Conservation (phyloP, 2,797 vertebrate species). For the Urosaurus nigricauda region DNA sequence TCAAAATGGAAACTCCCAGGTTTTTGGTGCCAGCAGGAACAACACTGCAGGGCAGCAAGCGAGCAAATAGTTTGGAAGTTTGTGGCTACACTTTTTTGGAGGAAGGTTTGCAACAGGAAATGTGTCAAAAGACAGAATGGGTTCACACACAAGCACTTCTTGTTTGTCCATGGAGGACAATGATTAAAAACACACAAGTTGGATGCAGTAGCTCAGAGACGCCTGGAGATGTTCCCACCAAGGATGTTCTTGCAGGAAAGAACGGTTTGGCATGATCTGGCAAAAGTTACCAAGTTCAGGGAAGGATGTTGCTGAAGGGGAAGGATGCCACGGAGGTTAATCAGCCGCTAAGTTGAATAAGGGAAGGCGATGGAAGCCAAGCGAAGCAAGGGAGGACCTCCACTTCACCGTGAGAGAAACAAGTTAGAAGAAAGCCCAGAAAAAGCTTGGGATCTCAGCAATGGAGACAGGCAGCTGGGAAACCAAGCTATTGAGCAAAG, state of each 20-base stretch:
- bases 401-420: neutral
- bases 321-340: slow-evolving; percentile 24
- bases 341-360: slow-evolving; percentile 11
- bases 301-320: slow-evolving; percentile 47
- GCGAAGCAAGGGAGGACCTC: slow-evolving; percentile 4
- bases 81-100: slow-evolving; percentile 30
- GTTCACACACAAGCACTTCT: neutral
- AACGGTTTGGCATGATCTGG: slow-evolving; percentile 49
- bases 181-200: slow-evolving; percentile 58
- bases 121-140: neutral
- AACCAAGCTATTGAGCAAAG: neutral
- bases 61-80: neutral
- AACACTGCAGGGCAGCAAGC: neutral
- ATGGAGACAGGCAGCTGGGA: no score
- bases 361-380: neutral
- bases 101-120: slow-evolving; percentile 9
- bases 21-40: neutral
- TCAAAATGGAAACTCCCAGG: slow-evolving; percentile 22
- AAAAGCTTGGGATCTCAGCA: neutral
- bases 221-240: slow-evolving; percentile 37
- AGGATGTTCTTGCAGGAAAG: slow-evolving; percentile 39
- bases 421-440: rapidly evolving
- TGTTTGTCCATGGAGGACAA: slow-evolving; percentile 24
- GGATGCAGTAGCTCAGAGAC: neutral
- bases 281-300: slow-evolving; percentile 32